These are phyloP conservation scores for Macrosiphum euphorbiae DNA, from an alignment of 2,888 invertebrate genomes.

Conservation along the genomic window DNA sequence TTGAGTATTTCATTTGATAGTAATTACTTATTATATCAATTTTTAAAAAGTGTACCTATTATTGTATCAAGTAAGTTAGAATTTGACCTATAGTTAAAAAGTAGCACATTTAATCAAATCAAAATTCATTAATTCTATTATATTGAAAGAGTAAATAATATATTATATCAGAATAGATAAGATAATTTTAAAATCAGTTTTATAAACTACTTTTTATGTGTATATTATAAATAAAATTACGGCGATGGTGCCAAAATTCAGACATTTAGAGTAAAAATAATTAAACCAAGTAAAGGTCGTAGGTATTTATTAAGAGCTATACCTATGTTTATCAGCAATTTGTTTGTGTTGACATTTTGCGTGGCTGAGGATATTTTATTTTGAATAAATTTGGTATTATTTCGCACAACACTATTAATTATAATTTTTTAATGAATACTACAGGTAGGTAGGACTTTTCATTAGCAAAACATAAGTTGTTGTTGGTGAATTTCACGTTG, in stretches of 20 bases:
- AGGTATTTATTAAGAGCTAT: neutral
- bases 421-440: neutral
- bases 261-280: neutral
- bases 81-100: neutral
- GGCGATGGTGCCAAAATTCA: neutral
- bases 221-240: neutral
- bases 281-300: neutral
- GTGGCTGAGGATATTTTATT: neutral
- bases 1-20: neutral
- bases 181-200: neutral
- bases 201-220: neutral
- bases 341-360: neutral
- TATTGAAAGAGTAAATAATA: neutral
- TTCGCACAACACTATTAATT: neutral
- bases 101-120: neutral
- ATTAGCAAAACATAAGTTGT: neutral
- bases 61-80: neutral
- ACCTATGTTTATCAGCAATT: neutral
- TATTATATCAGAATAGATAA: neutral
- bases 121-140: neutral
- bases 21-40: neutral
- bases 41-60: neutral
- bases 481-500: neutral
- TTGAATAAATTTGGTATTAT: neutral
- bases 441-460: neutral